These are phyloP conservation scores for Heterotis niloticus DNA, from an alignment of 2,113 vertebrate genomes.

Conservation along the genomic window DNA sequence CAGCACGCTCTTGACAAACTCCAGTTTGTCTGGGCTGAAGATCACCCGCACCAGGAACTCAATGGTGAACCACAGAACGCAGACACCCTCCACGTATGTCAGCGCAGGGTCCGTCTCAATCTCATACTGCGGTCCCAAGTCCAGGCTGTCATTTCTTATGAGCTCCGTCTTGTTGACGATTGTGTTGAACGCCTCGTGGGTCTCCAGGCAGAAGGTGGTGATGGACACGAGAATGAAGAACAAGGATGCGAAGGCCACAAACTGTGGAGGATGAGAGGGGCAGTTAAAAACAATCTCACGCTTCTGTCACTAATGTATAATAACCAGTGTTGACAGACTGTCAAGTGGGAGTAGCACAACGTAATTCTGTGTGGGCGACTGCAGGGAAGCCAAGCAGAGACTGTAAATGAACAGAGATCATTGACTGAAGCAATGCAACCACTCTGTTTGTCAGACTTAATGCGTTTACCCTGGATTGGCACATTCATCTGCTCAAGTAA, in stretches of 20 bases:
- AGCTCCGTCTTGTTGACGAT: conserved; percentile 93
- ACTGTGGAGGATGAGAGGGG: conserved; percentile 65
- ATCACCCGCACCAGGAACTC: conserved; percentile 92
- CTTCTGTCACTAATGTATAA: neutral
- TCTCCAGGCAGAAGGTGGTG: conserved; percentile 97
- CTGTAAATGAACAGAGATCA: neutral
- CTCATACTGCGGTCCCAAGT: conserved; percentile 78
- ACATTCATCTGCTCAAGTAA: conserved; percentile 9
- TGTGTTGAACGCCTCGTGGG: conserved; percentile 94
- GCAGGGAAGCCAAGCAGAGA: neutral
- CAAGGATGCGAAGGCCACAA: conserved; percentile 92
- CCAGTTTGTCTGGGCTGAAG: conserved; percentile 94
- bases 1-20: conserved; percentile 91
- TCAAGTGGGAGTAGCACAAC: neutral
- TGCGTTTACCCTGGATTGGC: conserved; percentile 26
- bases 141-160: conserved; percentile 65
- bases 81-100: conserved; percentile 92
- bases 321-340: neutral
- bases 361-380: neutral
- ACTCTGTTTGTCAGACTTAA: conserved; percentile 27
- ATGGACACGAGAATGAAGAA: conserved; percentile 99
- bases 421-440: conserved; percentile 6
- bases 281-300: neutral
- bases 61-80: conserved; percentile 96
- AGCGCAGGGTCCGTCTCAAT: conserved; percentile 92